These are phyloP conservation scores for Etheostoma cragini DNA, from an alignment of 2,113 vertebrate species.

Conservation along the genomic window DNA sequence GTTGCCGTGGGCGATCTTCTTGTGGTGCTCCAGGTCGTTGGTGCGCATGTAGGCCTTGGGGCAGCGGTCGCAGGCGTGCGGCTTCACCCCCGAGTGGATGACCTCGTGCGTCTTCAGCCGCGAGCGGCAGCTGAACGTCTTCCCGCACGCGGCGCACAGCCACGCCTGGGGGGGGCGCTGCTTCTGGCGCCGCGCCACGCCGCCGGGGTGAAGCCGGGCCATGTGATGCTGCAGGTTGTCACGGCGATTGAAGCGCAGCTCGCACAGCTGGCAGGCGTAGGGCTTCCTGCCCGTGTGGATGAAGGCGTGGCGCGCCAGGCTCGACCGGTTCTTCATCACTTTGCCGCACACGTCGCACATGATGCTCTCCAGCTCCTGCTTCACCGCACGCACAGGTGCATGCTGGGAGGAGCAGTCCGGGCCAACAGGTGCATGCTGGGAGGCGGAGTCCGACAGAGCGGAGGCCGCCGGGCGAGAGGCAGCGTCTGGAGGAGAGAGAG, in stretches of 20 bases:
- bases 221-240: slow-evolving; percentile 78
- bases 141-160: slow-evolving; percentile 72
- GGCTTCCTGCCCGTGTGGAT: slow-evolving; percentile 77
- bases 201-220: slow-evolving; percentile 58
- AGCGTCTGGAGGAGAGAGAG: neutral
- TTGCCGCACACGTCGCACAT: slow-evolving; percentile 73
- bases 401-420: slow-evolving; percentile 31
- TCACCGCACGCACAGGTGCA: slow-evolving; percentile 31
- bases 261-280: slow-evolving; percentile 66
- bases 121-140: slow-evolving; percentile 74
- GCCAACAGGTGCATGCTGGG: slow-evolving; percentile 31
- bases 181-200: slow-evolving; percentile 31
- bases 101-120: slow-evolving; percentile 70
- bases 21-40: slow-evolving; percentile 76
- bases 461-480: neutral
- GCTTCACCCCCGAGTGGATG: slow-evolving; percentile 75
- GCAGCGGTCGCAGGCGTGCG: slow-evolving; percentile 69
- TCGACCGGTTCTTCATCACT: slow-evolving; percentile 77
- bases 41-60: slow-evolving; percentile 77
- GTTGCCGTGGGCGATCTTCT: slow-evolving; percentile 48
- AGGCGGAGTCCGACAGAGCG: neutral
- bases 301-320: slow-evolving; percentile 73
- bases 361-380: slow-evolving; percentile 65
- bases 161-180: slow-evolving; percentile 43
- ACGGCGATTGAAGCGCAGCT: slow-evolving; percentile 73